phyloP scores from a whole-genome alignment of 2,888 invertebrate genomes.

The Coelogynopora nodosa region DNA sequence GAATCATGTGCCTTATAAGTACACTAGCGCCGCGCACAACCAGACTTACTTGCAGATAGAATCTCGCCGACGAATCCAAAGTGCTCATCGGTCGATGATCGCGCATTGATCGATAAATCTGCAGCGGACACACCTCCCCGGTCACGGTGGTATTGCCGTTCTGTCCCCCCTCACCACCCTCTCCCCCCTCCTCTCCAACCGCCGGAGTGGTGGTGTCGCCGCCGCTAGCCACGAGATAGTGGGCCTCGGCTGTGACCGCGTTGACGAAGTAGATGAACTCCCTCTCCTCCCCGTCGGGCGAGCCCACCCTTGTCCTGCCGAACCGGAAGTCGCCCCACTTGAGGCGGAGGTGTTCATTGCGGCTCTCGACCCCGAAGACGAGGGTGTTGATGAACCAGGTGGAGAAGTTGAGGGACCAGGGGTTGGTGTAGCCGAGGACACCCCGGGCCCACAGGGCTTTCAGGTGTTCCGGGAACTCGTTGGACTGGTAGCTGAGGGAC shows the following conservation, averaged over 20 bases:
- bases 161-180: background rate
- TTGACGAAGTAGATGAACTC: constrained; percentile 15
- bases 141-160: no score
- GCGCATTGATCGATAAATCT: background rate
- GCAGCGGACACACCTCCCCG: background rate
- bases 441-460: background rate
- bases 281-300: background rate
- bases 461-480: constrained; percentile 14
- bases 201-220: background rate
- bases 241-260: constrained; percentile 14
- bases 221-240: constrained; percentile 9
- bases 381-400: constrained; percentile 37
- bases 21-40: no score
- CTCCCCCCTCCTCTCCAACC: background rate
- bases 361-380: constrained; percentile 27
- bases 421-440: background rate
- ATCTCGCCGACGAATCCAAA: background rate
- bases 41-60: constrained; percentile 32
- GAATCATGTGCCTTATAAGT: no score
- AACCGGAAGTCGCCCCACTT: constrained; percentile 30
- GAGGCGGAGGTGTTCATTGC: constrained; percentile 33
- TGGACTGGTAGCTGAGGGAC: background rate
- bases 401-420: constrained; percentile 33
- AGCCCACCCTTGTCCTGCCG: background rate
- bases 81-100: constrained; percentile 26